Evolutionary conservation across 2,113 vertebrate genomes (phyloP), one percentile per base, ranked within the genome.

Genomic region (Astatotilapia flaviijosephi): DNA sequence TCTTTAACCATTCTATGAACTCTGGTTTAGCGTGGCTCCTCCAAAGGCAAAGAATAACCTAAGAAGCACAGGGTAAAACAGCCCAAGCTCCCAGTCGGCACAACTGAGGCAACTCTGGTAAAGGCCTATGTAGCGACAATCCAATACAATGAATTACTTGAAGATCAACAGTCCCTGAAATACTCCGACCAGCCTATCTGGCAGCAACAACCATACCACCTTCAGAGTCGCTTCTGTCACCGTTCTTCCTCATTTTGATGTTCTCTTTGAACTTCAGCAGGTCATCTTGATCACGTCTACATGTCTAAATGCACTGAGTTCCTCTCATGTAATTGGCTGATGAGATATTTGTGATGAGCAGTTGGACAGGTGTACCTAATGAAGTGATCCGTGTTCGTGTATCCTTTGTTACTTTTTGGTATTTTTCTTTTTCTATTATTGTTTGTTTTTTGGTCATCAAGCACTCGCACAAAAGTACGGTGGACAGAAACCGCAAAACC

Each of bases 401-500:
- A 40, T 2, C 35, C 35, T 68, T 68, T 68, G 35, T 40, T 68
- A 40, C 35, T 14, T 68, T 40, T 40, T 8, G 10, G 62, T 40
- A 68, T 68, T 68, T 68, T 68, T 40, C 62, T 40, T 68, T 68
- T 68, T 40, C 33, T 21, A 13, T 21, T 37, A 7, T 0, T 68
- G 62, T 21, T 68, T 68, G 33, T 14, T 42, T 70, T 23, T 70
- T 26, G n/a, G 13, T 73, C 13, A 17, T 45, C 13, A 45, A 26
- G 13, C 9, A 0, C 21, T 45, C 1, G 1, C 21, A 73, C 13
- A 73, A 73, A 45, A 2, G 0, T 70, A 3, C 5, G 13, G 13
- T 26, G 5, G 37, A 73, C 21, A 73, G 40, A 42, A 73, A 70
- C 65, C 2, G 1, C 65, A 26, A 73, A 73, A 73, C 40, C 9